Conservation (phyloP, 1,140 invertebrate genomes). For the Pseudomyrmex flavicornis region DNA sequence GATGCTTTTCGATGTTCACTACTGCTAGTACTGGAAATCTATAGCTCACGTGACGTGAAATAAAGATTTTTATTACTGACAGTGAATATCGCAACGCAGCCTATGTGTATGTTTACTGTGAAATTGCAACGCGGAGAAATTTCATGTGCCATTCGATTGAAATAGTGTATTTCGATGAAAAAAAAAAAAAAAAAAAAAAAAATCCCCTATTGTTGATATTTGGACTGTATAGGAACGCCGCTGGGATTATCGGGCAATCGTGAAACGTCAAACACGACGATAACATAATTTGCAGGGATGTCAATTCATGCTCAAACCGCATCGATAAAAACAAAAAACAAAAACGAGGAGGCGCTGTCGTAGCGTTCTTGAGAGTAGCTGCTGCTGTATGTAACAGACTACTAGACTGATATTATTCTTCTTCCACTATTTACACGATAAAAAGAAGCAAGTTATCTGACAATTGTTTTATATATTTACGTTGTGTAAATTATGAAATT, state of each 20-base stretch:
- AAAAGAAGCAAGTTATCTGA: constrained; percentile 6
- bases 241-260: background rate
- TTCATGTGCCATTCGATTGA: constrained; percentile 15
- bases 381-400: constrained; percentile 18
- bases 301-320: constrained; percentile 27
- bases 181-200: background rate
- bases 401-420: constrained; percentile 78
- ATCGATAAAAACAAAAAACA: constrained; percentile 1
- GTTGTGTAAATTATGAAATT: constrained; percentile 76
- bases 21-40: too few species aligned
- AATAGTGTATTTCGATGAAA: constrained; percentile 3
- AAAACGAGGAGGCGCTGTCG: constrained; percentile 16
- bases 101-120: background rate
- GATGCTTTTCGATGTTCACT: too few species aligned
- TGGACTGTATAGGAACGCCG: background rate
- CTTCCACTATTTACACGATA: constrained; percentile 29
- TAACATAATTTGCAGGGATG: constrained; percentile 13
- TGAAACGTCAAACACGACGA: constrained; percentile 5
- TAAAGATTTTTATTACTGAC: too few species aligned
- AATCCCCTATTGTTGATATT: background rate
- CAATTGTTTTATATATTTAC: constrained; percentile 35
- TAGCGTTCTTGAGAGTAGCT: constrained; percentile 49
- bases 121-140: background rate
- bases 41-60: too few species aligned
- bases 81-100: too few species aligned